phyloP scores from a whole-genome alignment of 2,888 invertebrate genomes.

The Megamerina dolium region DNA sequence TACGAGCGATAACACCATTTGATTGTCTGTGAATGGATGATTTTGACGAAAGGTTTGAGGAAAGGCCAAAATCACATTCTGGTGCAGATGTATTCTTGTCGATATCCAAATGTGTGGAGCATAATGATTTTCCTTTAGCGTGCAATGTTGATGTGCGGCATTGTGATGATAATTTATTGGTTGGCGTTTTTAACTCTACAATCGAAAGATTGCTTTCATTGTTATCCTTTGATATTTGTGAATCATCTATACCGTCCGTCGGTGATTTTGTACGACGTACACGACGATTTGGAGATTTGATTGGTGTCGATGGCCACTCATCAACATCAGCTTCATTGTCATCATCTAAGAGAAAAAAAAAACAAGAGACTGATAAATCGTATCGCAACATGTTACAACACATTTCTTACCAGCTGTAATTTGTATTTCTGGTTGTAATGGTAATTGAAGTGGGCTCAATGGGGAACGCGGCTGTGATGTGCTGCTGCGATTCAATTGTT shows the following conservation, averaged over 20 bases:
- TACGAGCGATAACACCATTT: no score
- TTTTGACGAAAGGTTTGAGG: no score
- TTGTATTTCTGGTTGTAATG: neutral
- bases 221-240: neutral
- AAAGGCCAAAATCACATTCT: constrained; percentile 28
- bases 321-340: constrained; percentile 38
- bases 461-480: constrained; percentile 30
- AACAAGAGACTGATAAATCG: neutral
- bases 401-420: neutral
- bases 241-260: neutral
- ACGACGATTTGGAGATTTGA: constrained; percentile 28
- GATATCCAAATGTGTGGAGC: constrained; percentile 37
- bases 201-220: neutral
- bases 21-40: no score
- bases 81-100: constrained; percentile 23
- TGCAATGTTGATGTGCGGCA: no score
- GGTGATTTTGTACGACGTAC: constrained; percentile 36
- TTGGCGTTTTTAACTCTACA: neutral
- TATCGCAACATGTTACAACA: neutral
- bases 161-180: no score
- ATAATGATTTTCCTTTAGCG: no score
- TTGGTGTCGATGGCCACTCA: constrained; percentile 39
- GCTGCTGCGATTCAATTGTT: constrained; percentile 27
- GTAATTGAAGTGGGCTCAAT: no score
- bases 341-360: constrained; percentile 18